A percentile compares a stretch with the other conserved stretches of the same genome.
Evolutionary conservation across 1,140 invertebrate species (phyloP).

Genomic region (Acarapis woodi): DNA sequence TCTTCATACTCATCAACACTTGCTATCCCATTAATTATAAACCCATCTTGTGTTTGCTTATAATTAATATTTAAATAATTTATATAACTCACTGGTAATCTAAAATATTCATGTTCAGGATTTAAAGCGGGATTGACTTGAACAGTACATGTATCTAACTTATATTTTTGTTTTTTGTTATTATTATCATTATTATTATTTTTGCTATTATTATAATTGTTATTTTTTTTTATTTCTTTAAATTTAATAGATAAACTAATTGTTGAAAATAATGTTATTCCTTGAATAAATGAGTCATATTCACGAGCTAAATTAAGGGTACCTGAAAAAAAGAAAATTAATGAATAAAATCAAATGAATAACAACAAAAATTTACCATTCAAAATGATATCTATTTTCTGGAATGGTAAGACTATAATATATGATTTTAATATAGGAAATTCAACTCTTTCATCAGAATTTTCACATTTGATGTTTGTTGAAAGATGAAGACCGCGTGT

Average conservation of each 20-base stretch:
- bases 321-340: neutral
- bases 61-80: constrained; percentile 37
- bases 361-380: too few relatives aligned
- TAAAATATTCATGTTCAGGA: constrained; percentile 63
- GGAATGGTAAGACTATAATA: constrained; percentile 53
- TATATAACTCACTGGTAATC: constrained; percentile 39
- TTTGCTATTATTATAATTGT: constrained; percentile 13
- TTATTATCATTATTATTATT: neutral
- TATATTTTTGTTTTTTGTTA: constrained; percentile 13
- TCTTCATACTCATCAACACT: constrained; percentile 54
- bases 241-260: constrained; percentile 26
- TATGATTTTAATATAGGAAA: constrained; percentile 45
- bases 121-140: constrained; percentile 73
- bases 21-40: constrained; percentile 50
- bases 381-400: constrained; percentile 48
- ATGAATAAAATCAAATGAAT: neutral
- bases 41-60: constrained; percentile 47
- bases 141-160: constrained; percentile 60
- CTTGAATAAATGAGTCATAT: constrained; percentile 50
- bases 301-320: constrained; percentile 47
- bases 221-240: constrained; percentile 9
- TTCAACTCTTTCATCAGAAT: constrained; percentile 28
- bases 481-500: constrained; percentile 47
- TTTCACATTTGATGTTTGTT: constrained; percentile 16
- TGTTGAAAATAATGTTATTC: constrained; percentile 52